Conservation (phyloP, 2,888 invertebrate genomes). For the Lagria hirta region DNA sequence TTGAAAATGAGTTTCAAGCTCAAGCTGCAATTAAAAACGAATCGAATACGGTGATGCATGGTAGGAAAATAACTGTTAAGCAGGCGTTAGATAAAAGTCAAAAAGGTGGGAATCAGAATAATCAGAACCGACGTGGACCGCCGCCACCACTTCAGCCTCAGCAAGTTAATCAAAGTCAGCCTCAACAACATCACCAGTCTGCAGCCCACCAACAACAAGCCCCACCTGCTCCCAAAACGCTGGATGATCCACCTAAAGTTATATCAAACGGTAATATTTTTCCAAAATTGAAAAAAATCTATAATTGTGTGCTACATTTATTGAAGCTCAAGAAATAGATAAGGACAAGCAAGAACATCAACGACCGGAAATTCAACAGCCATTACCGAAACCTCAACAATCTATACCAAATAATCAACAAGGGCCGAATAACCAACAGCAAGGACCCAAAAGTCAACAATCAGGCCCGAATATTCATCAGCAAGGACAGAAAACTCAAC, state of each 20-base stretch:
- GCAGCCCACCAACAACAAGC: slow-evolving; percentile 7
- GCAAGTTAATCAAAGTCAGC: slow-evolving; percentile 7
- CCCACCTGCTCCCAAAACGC: slow-evolving; percentile 11
- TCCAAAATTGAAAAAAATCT: too few relatives aligned
- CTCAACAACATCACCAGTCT: slow-evolving; percentile 2
- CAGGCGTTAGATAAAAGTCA: slow-evolving; percentile 57
- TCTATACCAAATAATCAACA: slow-evolving; percentile 1
- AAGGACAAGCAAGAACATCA: too few relatives aligned
- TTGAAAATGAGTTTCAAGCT: slow-evolving; percentile 72
- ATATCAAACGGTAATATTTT: too few relatives aligned
- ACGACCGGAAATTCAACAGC: slow-evolving; percentile 12
- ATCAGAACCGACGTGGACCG: slow-evolving; percentile 7
- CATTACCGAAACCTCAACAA: slow-evolving; percentile 1
- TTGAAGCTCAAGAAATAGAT: too few relatives aligned
- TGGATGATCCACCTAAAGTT: slow-evolving; percentile 12
- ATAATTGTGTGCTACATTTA: too few relatives aligned
- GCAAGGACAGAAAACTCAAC: too few relatives aligned
- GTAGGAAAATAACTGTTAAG: slow-evolving; percentile 68
- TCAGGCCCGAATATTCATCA: too few relatives aligned
- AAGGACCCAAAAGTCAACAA: slow-evolving; percentile 9
- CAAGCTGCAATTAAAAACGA: slow-evolving; percentile 72
- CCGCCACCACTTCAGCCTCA: not conserved
- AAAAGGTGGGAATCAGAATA: slow-evolving; percentile 23
- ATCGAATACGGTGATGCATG: slow-evolving; percentile 70
- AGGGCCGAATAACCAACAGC: slow-evolving; percentile 5